These are phyloP conservation scores for Epiblema foenella DNA, from an alignment of 2,888 invertebrate genomes.

Conservation along the genomic window DNA sequence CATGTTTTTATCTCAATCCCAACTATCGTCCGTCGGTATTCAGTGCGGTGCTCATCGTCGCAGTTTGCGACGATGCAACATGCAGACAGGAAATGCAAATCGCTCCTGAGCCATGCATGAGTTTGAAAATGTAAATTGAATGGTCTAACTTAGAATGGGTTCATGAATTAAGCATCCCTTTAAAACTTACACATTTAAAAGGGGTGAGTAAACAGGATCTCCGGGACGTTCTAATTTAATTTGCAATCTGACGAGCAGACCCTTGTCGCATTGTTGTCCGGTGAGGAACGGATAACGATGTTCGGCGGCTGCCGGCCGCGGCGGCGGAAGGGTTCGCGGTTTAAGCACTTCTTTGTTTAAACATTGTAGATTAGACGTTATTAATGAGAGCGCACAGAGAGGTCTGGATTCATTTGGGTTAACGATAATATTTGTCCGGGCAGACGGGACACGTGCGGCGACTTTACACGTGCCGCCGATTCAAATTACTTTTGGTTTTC, in stretches of 20 bases:
- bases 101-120: constrained; percentile 63
- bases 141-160: constrained; percentile 75
- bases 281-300: constrained; percentile 70
- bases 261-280: constrained; percentile 62
- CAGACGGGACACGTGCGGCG: constrained; percentile 27
- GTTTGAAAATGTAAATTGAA: constrained; percentile 79
- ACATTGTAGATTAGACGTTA: constrained; percentile 67
- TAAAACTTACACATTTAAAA: constrained; percentile 76
- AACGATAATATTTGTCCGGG: constrained; percentile 59
- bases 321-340: constrained; percentile 52
- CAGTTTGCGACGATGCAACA: constrained; percentile 66
- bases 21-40: constrained; percentile 23
- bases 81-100: constrained; percentile 73
- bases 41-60: constrained; percentile 49
- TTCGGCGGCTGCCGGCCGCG: constrained; percentile 47
- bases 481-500: constrained; percentile 23
- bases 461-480: constrained; percentile 16
- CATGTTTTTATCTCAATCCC: constrained; percentile 40
- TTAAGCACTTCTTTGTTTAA: constrained; percentile 63
- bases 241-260: constrained; percentile 69
- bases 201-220: constrained; percentile 68
- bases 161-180: constrained; percentile 79
- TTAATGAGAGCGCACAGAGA: constrained; percentile 65
- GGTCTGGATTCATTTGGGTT: constrained; percentile 59
- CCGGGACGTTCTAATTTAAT: constrained; percentile 74